Base-by-base conservation (phyloP, 2,888 invertebrate species). In the Leucoptera coffeella region DNA sequence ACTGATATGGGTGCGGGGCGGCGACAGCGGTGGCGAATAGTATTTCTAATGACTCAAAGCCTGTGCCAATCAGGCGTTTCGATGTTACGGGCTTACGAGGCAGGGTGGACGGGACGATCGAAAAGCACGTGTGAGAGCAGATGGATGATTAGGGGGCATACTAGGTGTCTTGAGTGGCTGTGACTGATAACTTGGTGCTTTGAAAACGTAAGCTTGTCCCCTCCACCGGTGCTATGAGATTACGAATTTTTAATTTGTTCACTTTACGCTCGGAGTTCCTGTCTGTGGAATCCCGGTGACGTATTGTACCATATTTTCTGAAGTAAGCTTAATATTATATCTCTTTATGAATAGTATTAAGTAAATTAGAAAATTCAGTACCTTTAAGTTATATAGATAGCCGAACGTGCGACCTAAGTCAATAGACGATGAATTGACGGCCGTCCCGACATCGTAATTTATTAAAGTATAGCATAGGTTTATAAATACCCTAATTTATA, bases 401-500 rank as follows among this genome's bases (percentile, higher is more conserved):
- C 61, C 58, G 61, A 67, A 64, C 61, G 59, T 61, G 67, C 65
- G 67, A 65, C 67, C 64, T 65, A 61, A 67, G 67, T 69, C 69
- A 67, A 56, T 57, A 54, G 55, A 58, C 64, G 62, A 61, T 67
- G 59, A 52, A 61, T 59, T 56, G 57, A 64, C 67, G 65, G 65
- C 65, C 64, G 65, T 67, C 65, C 69, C 69, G 58, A 61, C 56
- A 64, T 64, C 65, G 65, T 69, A 67, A 67, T 65, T 69, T 67
- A 67, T 69, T 69, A 50, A 56, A 29, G 49, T 65, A 67, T 62
- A 28, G 33, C 59, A 62, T 51, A 50, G 45, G 39, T 58, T 55
- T 61, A 54, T 53, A 60, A n/a, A n/a, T n/a, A n/a, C n/a, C 47
- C 44, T 62, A 57, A 65, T 60, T 65, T 67, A 65, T 67, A 52